Evolutionary conservation across 2,797 vertebrate genomes (phyloP).

Genomic region (Poliocrania exsul): DNA sequence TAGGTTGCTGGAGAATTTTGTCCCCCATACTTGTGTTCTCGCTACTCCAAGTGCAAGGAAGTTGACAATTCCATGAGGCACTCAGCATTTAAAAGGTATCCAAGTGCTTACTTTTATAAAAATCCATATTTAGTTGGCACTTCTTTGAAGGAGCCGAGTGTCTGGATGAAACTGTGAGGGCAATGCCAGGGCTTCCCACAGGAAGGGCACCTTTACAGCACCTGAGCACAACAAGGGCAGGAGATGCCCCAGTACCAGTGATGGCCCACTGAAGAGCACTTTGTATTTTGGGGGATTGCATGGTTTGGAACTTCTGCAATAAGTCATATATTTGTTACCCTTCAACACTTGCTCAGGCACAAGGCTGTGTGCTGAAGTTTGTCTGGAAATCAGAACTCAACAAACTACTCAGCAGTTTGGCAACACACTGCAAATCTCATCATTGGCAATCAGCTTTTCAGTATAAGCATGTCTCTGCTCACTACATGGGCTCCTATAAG

Average conservation of each 20-base stretch:
- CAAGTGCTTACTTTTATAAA: not conserved
- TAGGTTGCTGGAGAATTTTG: not conserved
- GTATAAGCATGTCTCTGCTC: not conserved
- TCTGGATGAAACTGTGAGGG: not conserved
- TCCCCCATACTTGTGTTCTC: accelerated
- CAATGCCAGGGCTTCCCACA: not conserved
- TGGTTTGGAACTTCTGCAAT: not conserved
- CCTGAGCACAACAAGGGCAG: not conserved
- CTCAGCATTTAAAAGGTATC: not conserved
- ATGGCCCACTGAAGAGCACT: not conserved
- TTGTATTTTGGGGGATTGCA: accelerated
- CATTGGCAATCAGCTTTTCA: not conserved
- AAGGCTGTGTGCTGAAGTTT: not conserved
- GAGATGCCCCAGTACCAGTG: not conserved
- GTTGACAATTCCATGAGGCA: not conserved
- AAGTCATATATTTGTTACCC: not conserved
- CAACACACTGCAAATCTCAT: not conserved
- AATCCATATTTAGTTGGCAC: not conserved
- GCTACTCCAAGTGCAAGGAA: not conserved
- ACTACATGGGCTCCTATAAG: not conserved
- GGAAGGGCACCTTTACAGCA: not conserved
- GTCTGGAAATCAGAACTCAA: not conserved
- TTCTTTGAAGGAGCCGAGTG: not conserved
- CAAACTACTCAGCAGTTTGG: not conserved
- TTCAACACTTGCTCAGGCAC: not conserved